Percentiles rank a stretch among this genome's conserved stretches.
Evolutionary conservation across 1,140 invertebrate genomes (phyloP).

Genomic region (Trialeurodes vaporariorum): DNA sequence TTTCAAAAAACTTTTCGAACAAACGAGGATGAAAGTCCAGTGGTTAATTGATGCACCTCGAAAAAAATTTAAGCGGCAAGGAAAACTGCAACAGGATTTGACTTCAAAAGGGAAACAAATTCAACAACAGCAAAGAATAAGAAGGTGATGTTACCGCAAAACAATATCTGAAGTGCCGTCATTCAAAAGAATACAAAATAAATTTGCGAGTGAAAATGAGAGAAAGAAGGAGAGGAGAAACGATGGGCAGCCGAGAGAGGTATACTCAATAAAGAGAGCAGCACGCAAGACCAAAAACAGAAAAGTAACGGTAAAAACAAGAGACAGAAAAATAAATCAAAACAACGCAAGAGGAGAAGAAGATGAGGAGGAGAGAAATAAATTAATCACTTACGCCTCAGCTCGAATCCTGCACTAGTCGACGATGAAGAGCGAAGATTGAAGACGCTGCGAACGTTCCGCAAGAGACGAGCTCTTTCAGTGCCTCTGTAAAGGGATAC

Average conservation of each 20-base stretch:
- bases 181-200: background rate
- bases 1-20: no score
- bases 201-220: background rate
- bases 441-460: constrained; percentile 86
- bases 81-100: no score
- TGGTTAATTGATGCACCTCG: no score
- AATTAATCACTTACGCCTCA: constrained; percentile 77
- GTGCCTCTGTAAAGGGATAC: constrained; percentile 60
- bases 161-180: background rate
- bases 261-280: no score
- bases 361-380: no score
- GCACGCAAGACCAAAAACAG: background rate
- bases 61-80: no score
- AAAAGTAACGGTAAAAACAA: background rate
- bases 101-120: no score
- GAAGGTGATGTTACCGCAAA: no score
- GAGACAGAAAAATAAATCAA: background rate
- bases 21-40: no score
- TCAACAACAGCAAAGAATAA: no score
- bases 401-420: constrained; percentile 70
- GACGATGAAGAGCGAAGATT: constrained; percentile 56
- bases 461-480: constrained; percentile 87
- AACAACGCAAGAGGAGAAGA: background rate
- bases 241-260: no score
- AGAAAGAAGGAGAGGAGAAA: no score